These are phyloP conservation scores for Cirrhinus molitorella DNA, from an alignment of 2,797 vertebrate genomes.

Conservation along the genomic window DNA sequence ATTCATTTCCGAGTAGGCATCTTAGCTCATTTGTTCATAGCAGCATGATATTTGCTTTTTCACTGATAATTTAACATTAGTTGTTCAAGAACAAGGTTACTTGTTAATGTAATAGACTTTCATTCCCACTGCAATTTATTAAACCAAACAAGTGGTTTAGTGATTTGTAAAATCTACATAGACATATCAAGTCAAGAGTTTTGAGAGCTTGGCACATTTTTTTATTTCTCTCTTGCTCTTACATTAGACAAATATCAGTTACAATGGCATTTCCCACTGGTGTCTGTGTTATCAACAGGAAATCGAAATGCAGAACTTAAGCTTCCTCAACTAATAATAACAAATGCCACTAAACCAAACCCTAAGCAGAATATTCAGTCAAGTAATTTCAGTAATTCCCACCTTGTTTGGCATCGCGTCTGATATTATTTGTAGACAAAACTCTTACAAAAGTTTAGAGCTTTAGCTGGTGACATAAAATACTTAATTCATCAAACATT, in stretches of 20 bases:
- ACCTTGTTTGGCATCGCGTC: background rate
- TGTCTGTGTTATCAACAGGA: background rate
- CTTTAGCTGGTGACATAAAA: constrained; percentile 35
- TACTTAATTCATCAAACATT: background rate
- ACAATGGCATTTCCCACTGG: background rate
- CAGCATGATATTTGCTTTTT: too few relatives aligned
- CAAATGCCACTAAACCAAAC: background rate
- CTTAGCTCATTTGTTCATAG: background rate
- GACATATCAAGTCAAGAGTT: constrained; percentile 4
- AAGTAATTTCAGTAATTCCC: background rate
- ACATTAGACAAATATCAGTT: constrained; percentile 15
- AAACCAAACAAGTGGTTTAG: background rate
- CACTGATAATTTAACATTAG: background rate
- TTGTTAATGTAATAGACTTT: background rate
- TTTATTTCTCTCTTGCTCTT: background rate
- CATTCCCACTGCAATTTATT: background rate
- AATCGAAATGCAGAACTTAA: background rate
- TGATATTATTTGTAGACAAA: constrained; percentile 19
- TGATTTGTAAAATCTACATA: constrained; percentile 5
- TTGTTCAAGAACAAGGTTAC: background rate
- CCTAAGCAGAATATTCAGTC: background rate
- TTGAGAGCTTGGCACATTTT: background rate
- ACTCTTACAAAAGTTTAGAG: constrained; percentile 9
- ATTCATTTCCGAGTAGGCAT: background rate
- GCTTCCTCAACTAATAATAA: background rate